Percentiles rank a stretch among this genome's conserved stretches.
phyloP scores from a whole-genome alignment of 2,113 vertebrate genomes.

The Pagrus major region DNA sequence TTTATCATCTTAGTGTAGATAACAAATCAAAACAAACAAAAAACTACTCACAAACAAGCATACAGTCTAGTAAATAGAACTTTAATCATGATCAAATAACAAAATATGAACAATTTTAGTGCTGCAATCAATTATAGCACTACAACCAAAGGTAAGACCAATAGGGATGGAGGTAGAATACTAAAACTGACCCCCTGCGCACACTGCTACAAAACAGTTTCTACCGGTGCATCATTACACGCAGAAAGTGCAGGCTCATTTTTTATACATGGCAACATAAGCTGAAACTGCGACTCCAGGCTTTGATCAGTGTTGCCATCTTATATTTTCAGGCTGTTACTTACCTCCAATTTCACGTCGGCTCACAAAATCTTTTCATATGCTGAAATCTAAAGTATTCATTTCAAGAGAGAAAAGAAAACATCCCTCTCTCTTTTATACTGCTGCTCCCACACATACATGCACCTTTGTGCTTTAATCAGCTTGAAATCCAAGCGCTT shows the following conservation, averaged over 20 bases:
- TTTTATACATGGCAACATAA: conserved; percentile 30
- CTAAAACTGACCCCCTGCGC: no score
- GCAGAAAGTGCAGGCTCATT: conserved; percentile 4
- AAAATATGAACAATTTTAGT: no score
- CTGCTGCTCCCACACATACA: conserved; percentile 19
- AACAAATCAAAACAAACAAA: no score
- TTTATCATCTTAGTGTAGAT: no score
- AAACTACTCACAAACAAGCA: neutral
- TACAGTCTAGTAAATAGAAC: no score
- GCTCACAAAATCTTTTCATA: conserved; percentile 60
- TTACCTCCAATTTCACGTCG: conserved; percentile 63
- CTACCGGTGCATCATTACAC: neutral
- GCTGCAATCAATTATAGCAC: no score
- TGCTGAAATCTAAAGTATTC: conserved; percentile 61
- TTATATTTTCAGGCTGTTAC: conserved; percentile 41
- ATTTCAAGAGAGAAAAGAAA: conserved; percentile 62
- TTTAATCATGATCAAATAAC: no score
- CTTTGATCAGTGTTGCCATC: conserved; percentile 54
- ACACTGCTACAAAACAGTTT: no score
- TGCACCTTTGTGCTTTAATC: conserved; percentile 59
- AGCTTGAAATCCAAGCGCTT: conserved; percentile 69
- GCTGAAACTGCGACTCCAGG: conserved; percentile 11
- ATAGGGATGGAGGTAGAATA: no score
- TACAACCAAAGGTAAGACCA: no score
- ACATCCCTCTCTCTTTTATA: conserved; percentile 6